These are phyloP conservation scores for Cotesia vestalis DNA, from an alignment of 1,140 invertebrate genomes.

Conservation along the genomic window DNA sequence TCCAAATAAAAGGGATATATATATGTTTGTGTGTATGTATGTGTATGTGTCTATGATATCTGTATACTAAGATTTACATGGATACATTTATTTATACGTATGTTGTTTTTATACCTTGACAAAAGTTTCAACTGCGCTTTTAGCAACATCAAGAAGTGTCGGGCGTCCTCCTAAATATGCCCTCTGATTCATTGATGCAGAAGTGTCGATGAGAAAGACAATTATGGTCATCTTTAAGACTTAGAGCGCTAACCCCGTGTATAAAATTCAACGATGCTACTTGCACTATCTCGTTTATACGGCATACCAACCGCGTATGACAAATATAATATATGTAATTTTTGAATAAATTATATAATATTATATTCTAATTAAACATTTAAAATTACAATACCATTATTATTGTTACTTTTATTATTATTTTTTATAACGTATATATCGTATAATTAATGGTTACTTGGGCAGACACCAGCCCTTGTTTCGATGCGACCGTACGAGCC, in stretches of 20 bases:
- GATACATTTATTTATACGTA: slow-evolving; percentile 4
- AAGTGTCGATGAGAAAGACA: slow-evolving; percentile 98
- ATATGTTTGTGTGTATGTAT: background rate
- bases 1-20: slow-evolving; percentile 95
- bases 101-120: slow-evolving; percentile 82
- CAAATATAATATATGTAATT: slow-evolving; percentile 18
- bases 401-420: background rate
- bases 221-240: slow-evolving; percentile 92
- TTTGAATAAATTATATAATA: slow-evolving; percentile 16
- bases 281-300: slow-evolving; percentile 22
- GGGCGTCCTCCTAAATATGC: slow-evolving; percentile 95
- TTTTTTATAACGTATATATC: background rate
- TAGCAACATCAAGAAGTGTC: slow-evolving; percentile 95
- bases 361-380: background rate
- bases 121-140: slow-evolving; percentile 97
- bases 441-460: slow-evolving; percentile 9
- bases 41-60: too few species aligned
- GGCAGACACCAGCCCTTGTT: slow-evolving; percentile 2
- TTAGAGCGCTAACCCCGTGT: slow-evolving; percentile 19
- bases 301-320: slow-evolving; percentile 17
- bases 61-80: slow-evolving; percentile 1
- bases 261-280: slow-evolving; percentile 18
- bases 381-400: background rate
- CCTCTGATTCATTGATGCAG: slow-evolving; percentile 99
- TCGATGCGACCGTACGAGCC: background rate